Evolutionary conservation across 2,113 vertebrate genomes (phyloP), one percentile per base, ranked within the genome.

Genomic region (Marmota flaviventris): DNA sequence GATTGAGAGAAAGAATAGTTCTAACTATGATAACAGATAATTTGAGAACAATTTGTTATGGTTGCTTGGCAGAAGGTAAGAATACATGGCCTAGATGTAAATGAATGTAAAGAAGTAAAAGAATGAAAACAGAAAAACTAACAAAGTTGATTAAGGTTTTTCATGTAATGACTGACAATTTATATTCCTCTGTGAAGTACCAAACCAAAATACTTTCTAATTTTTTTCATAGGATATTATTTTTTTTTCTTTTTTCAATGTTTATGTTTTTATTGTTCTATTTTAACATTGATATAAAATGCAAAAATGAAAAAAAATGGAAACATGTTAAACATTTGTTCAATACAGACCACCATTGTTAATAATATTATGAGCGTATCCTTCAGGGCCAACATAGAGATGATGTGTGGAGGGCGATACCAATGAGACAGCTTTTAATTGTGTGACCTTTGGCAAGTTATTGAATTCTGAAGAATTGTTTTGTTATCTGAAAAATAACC

Each of bases 241-340:
- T 94, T 56, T 72, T 72, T 24, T 39, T 29, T 94, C 42, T 72
- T 18, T 39, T 93, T 34, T 83, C 56, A 56, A 84, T 42, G 53
- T 58, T 63, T 70, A 48, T 63, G 67, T 45, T 17, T 17, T 93
- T 63, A 18, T 61, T 48, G 4, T 81, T 34, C 3, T 93, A 29
- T 77, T 93, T 32, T 63, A 91, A 76, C 6, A 48, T 12, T 93
- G 89, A 88, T 82, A 81, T 32, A 79, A 95, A 85, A 45, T 81
- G 79, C 7, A 82, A 39, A 76, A 45, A 37, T 58, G 1, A 32
- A 63, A 32, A 32, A 45, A 96, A 85, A 39, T 56, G 8, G 0
- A 12, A 24, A 42, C 78, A 29, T 48, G 24, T 63, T 63, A 70
- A 53, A 48, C 78, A 85, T 7, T 13, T 93, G 8, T 22, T 90